A percentile compares a stretch with the other conserved stretches of the same genome.
Conservation (phyloP, 2,888 invertebrate genomes). For the Pegoplata infirma region DNA sequence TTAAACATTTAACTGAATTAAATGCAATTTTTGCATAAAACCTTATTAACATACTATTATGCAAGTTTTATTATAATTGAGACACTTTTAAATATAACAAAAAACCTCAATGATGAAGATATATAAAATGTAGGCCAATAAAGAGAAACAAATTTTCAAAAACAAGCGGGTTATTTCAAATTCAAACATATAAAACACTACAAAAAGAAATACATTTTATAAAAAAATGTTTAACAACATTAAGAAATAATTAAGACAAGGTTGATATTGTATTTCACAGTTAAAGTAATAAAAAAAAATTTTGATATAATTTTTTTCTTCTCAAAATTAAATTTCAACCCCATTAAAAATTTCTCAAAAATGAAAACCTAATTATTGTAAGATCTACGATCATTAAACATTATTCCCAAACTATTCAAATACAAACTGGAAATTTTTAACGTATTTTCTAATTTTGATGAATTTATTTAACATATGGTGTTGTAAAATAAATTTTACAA, state of each 20-base stretch:
- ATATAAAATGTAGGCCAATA: conserved; percentile 9
- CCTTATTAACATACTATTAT: neutral
- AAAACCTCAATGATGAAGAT: neutral
- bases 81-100: neutral
- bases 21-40: conserved; percentile 36
- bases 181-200: conserved; percentile 1
- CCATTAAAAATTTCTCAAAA: neutral
- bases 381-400: conserved; percentile 48
- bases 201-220: neutral
- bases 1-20: no score
- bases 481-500: conserved; percentile 3
- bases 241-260: neutral
- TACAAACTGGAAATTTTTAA: neutral
- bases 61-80: conserved; percentile 18
- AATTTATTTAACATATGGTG: conserved; percentile 53
- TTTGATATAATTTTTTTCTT: neutral
- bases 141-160: conserved; percentile 4
- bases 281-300: conserved; percentile 11
- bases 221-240: neutral
- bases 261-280: no score
- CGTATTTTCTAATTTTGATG: neutral
- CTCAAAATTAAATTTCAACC: neutral
- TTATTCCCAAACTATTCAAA: neutral
- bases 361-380: conserved; percentile 44
- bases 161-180: conserved; percentile 39